Evolutionary conservation across 2,888 invertebrate species (phyloP).

Genomic region (Piscicola geometra): DNA sequence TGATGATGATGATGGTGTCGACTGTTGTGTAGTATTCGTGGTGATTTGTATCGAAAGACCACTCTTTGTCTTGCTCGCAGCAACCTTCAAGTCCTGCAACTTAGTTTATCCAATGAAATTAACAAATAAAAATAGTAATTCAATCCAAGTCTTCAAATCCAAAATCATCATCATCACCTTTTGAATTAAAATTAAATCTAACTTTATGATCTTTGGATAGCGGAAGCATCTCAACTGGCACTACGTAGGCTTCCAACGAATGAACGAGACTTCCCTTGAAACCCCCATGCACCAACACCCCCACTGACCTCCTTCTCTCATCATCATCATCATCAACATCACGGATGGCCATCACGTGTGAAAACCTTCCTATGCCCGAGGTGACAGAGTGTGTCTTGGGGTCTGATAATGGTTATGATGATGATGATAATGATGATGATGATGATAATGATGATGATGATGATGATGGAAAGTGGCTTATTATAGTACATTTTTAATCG

Average conservation of each 20-base stretch:
- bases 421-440: constrained; percentile 1
- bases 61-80: too few relatives aligned
- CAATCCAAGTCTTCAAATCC: too few relatives aligned
- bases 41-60: too few relatives aligned
- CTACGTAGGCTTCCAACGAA: constrained; percentile 78
- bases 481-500: too few relatives aligned
- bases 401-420: too few relatives aligned
- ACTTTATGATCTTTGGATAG: background rate
- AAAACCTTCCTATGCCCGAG: background rate
- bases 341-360: background rate
- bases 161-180: too few relatives aligned
- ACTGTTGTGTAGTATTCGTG: too few relatives aligned
- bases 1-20: too few relatives aligned
- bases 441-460: background rate
- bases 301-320: constrained; percentile 49
- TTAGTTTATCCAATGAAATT: too few relatives aligned
- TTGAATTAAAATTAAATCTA: background rate
- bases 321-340: background rate
- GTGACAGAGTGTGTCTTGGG: background rate
- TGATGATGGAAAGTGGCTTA: too few relatives aligned
- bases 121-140: too few relatives aligned
- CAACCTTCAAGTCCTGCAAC: too few relatives aligned
- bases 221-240: constrained; percentile 63
- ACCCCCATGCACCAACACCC: constrained; percentile 78
- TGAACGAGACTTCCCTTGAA: constrained; percentile 83